Conservation (phyloP, 2,888 invertebrate species). For the Hemaris fuciformis region DNA sequence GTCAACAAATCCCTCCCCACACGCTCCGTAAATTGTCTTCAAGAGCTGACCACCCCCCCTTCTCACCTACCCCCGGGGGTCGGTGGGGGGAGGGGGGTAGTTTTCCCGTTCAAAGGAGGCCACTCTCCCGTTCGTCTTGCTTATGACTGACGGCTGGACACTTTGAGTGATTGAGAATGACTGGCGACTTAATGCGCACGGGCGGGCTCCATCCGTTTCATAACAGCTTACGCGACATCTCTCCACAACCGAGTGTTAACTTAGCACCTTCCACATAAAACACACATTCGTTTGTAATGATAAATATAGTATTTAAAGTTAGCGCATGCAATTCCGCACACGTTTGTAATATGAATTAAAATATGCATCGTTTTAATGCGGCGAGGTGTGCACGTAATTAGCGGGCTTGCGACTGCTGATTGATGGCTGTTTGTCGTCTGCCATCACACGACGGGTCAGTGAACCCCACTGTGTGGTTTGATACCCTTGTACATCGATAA, state of each 20-base stretch:
- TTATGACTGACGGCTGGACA: constrained; percentile 80
- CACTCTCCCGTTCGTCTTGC: constrained; percentile 78
- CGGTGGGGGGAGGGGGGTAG: constrained; percentile 37
- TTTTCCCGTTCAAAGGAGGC: constrained; percentile 54
- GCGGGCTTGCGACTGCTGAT: constrained; percentile 50
- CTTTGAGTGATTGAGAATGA: constrained; percentile 81
- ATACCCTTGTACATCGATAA: neutral
- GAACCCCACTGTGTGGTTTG: constrained; percentile 19
- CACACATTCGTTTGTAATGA: constrained; percentile 31
- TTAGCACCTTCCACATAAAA: constrained; percentile 41
- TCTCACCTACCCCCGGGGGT: constrained; percentile 50
- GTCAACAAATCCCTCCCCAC: constrained; percentile 70
- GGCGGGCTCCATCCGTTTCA: constrained; percentile 33
- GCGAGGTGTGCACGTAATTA: constrained; percentile 66
- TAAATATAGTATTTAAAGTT: constrained; percentile 1
- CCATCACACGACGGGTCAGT: constrained; percentile 20
- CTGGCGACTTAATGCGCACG: constrained; percentile 78
- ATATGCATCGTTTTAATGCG: constrained; percentile 65
- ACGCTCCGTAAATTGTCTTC: constrained; percentile 79
- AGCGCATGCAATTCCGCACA: constrained; percentile 39
- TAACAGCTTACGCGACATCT: constrained; percentile 37
- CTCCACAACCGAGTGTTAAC: constrained; percentile 41
- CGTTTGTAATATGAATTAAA: constrained; percentile 74
- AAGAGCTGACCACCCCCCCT: constrained; percentile 76
- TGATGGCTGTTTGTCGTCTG: constrained; percentile 45